phyloP scores from a whole-genome alignment of 2,797 vertebrate genomes.

The Pangasius macronema region DNA sequence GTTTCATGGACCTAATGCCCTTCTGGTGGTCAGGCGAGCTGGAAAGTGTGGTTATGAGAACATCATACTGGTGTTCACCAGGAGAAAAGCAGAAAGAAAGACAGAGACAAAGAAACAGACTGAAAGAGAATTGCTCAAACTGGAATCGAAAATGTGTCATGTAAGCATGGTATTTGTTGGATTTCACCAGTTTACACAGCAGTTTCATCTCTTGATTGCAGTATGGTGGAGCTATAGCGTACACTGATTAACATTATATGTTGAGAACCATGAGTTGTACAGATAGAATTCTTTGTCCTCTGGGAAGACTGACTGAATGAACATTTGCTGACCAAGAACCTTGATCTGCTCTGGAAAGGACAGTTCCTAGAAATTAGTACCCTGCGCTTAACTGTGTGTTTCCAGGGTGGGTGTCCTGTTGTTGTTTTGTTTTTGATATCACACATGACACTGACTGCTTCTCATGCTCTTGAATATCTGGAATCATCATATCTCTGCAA shows the following conservation, averaged over 20 bases:
- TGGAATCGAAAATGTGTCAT: constrained; percentile 22
- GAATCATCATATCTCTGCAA: constrained; percentile 23
- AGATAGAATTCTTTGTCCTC: background rate
- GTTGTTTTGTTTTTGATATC: constrained; percentile 31
- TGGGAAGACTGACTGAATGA: background rate
- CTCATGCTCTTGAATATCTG: constrained; percentile 37
- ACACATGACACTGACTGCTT: constrained; percentile 45
- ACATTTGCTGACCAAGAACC: background rate
- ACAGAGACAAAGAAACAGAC: constrained; percentile 12
- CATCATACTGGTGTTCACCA: constrained; percentile 49
- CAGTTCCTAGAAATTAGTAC: background rate
- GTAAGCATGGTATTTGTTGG: constrained; percentile 18
- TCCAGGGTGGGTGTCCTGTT: constrained; percentile 10
- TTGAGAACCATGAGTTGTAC: background rate
- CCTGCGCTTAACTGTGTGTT: constrained; percentile 20
- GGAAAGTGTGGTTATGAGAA: constrained; percentile 61
- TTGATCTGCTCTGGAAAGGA: background rate
- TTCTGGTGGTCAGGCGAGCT: constrained; percentile 54
- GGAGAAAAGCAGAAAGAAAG: constrained; percentile 35
- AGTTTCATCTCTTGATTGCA: constrained; percentile 21
- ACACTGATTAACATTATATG: background rate
- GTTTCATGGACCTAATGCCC: constrained; percentile 51
- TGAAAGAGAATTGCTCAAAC: background rate
- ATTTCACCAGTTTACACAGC: constrained; percentile 31
- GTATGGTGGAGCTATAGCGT: background rate